phyloP scores from a whole-genome alignment of 2,113 vertebrate genomes.

The human region GRCh38 chr11:121674501-121675000 shows the following conservation, averaged over 20 bases:
- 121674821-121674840: not conserved
- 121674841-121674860: not conserved
- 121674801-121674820: not conserved
- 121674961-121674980: not conserved
- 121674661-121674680: fast-evolving
- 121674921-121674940: not conserved
- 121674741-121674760: not conserved
- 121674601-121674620: too few relatives aligned
- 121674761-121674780: not conserved
- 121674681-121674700: not conserved
- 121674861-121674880: not conserved
- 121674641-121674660: not conserved
- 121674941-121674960: not conserved
- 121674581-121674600: not conserved
- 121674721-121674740: not conserved
- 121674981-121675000: not conserved
- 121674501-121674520: not conserved
- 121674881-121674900: not conserved
- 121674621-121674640: not conserved
- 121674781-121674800: not conserved
- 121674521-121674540: not conserved
- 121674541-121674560: not conserved
- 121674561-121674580: not conserved
- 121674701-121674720: not conserved
- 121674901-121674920: not conserved